These are phyloP conservation scores for Caenorhabditis inopinata DNA, from an alignment of 1,140 invertebrate species.

Conservation along the genomic window DNA sequence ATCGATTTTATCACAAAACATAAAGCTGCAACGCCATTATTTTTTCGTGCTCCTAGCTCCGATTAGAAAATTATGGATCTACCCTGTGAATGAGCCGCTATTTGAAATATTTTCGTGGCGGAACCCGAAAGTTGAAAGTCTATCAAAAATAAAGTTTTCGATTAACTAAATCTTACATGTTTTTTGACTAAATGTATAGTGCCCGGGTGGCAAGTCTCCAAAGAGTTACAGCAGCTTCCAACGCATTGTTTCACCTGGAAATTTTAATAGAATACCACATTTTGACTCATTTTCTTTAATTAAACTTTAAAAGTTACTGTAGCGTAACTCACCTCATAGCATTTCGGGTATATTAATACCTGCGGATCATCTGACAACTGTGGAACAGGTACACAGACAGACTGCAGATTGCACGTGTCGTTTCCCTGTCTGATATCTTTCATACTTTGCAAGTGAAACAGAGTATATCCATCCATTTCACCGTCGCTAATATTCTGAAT, in stretches of 20 bases:
- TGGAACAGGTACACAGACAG: conserved; percentile 38
- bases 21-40: too few relatives aligned
- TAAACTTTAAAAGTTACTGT: not conserved
- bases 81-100: too few relatives aligned
- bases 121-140: not conserved
- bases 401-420: conserved; percentile 43
- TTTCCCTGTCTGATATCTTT: conserved; percentile 42
- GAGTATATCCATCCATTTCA: conserved; percentile 1
- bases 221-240: conserved; percentile 40
- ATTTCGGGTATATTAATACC: conserved; percentile 35
- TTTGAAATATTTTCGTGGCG: too few relatives aligned
- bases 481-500: not conserved
- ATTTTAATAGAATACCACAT: not conserved
- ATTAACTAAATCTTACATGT: not conserved
- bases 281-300: not conserved
- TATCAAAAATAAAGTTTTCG: not conserved
- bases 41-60: too few relatives aligned
- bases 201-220: conserved; percentile 37
- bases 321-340: conserved; percentile 27
- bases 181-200: conserved; percentile 4
- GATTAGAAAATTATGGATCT: too few relatives aligned
- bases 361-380: conserved; percentile 21
- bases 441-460: conserved; percentile 7
- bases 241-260: conserved; percentile 41
- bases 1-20: too few relatives aligned